phyloP scores from a whole-genome alignment of 1,140 invertebrate species.

The Drosophila carrolli region DNA sequence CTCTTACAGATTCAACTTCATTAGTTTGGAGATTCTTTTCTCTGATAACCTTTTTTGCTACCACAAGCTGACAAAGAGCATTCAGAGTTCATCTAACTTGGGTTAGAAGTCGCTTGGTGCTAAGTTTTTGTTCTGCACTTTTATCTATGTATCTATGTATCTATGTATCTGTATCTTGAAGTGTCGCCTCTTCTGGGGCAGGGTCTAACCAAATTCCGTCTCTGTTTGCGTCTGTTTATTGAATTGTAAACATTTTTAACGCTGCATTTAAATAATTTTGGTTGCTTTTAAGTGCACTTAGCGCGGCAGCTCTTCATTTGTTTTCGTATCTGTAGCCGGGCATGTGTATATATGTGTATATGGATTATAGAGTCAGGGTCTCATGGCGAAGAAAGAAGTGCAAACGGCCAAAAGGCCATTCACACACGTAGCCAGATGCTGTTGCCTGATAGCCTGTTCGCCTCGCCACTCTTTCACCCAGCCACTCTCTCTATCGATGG shows the following conservation, averaged over 20 bases:
- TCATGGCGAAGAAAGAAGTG: constrained; percentile 25
- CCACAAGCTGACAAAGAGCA: constrained; percentile 16
- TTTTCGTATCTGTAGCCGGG: constrained; percentile 6
- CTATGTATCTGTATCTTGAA: constrained; percentile 28
- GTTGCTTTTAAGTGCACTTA: constrained; percentile 52
- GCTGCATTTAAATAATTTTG: constrained; percentile 75
- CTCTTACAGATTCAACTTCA: too few relatives aligned
- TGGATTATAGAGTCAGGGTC: constrained; percentile 24
- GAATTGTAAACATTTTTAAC: constrained; percentile 81
- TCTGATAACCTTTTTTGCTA: neutral
- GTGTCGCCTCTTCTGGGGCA: constrained; percentile 34
- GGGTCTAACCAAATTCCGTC: constrained; percentile 37
- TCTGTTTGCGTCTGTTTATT: constrained; percentile 70
- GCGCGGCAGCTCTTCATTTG: neutral
- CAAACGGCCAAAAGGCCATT: constrained; percentile 50
- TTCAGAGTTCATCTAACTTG: constrained; percentile 11
- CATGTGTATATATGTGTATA: neutral
- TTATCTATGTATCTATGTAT: constrained; percentile 8
- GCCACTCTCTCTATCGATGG: constrained; percentile 50
- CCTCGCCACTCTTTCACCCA: constrained; percentile 19
- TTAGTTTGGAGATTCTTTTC: neutral
- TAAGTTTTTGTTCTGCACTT: constrained; percentile 14
- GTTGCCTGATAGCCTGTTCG: constrained; percentile 29
- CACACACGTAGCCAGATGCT: constrained; percentile 56
- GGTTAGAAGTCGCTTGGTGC: constrained; percentile 10